These are phyloP conservation scores for Selene dorsalis DNA, from an alignment of 2,797 vertebrate genomes.

Conservation along the genomic window DNA sequence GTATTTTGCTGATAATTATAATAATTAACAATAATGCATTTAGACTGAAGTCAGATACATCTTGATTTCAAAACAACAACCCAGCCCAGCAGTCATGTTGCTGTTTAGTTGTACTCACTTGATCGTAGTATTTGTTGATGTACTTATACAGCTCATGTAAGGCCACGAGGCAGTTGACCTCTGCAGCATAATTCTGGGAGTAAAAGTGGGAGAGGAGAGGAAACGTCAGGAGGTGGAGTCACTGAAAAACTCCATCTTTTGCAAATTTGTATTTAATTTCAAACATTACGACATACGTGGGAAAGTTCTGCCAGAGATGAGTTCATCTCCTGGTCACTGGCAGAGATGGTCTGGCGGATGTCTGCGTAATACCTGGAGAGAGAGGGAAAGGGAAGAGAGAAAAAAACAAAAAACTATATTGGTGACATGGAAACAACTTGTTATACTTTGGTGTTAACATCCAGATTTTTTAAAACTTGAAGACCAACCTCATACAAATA, in stretches of 20 bases:
- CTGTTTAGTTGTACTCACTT: constrained; percentile 83
- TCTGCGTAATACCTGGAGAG: constrained; percentile 84
- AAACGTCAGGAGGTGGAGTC: constrained; percentile 34
- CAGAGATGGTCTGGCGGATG: constrained; percentile 94
- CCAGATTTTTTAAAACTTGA: too few relatives aligned
- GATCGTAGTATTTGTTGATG: constrained; percentile 99
- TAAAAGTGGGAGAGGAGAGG: constrained; percentile 47
- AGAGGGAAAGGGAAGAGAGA: neutral
- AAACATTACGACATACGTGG: constrained; percentile 82
- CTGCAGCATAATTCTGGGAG: constrained; percentile 92
- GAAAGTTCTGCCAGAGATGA: constrained; percentile 95
- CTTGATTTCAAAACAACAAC: neutral
- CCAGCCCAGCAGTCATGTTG: neutral
- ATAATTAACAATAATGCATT: too few relatives aligned
- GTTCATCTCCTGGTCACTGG: constrained; percentile 99
- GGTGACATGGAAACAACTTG: neutral
- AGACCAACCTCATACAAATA: too few relatives aligned
- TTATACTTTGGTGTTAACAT: neutral
- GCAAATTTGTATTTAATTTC: constrained; percentile 49
- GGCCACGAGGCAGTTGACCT: constrained; percentile 95
- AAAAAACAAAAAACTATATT: neutral
- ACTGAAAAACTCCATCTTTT: constrained; percentile 28
- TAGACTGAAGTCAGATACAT: neutral
- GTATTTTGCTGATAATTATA: neutral
- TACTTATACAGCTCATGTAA: constrained; percentile 98